Evolutionary conservation across 2,797 vertebrate species (phyloP), one percentile per base, ranked within the genome.

Genomic region (Pseudochaenichthys georgianus): DNA sequence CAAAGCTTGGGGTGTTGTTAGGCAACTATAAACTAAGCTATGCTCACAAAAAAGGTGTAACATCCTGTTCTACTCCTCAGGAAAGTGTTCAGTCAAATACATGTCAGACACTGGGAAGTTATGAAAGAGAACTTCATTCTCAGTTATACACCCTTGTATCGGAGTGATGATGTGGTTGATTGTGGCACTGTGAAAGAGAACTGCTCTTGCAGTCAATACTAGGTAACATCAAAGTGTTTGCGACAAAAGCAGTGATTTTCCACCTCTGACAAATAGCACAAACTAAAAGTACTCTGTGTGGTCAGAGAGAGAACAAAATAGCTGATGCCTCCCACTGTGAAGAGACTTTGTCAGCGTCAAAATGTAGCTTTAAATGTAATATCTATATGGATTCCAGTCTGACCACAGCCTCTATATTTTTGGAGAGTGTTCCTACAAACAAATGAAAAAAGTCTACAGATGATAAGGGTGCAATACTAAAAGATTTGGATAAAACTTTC

Each of bases 231-330:
- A 72, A 77, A 66, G 70, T 38, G 16, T 46, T 13, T 41, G 17
- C 55, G 63, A 62, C 41, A 50, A 72, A 66, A 78, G 42, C 64
- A 41, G 34, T 72, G 0, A 46, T 78, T 81, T 70, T n/a, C 19
- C 31, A 59, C 43, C 52, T 71, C 42, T 43, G 21, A 42, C 34
- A 75, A 67, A 81, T 2, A 51, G 38, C 7, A 34, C 16, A 62
- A 69, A 51, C 48, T 47, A 23, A 31, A 81, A 65, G 21, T 15
- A 47, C 1, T 70, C 51, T 68, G 68, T 68, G 68, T 64, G 64
- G 79, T 84, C 71, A 74, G 17, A 65, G 53, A 78, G 17, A 38
- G 50, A 70, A 64, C 34, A 72, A 70, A 82, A 84, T 59, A 66
- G 79, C 71, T 83, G 64, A 83, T 61, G 71, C 9, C 1, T 51